Evolutionary conservation across 2,888 invertebrate species (phyloP).

Genomic region (Drosophila acutilabella): DNA sequence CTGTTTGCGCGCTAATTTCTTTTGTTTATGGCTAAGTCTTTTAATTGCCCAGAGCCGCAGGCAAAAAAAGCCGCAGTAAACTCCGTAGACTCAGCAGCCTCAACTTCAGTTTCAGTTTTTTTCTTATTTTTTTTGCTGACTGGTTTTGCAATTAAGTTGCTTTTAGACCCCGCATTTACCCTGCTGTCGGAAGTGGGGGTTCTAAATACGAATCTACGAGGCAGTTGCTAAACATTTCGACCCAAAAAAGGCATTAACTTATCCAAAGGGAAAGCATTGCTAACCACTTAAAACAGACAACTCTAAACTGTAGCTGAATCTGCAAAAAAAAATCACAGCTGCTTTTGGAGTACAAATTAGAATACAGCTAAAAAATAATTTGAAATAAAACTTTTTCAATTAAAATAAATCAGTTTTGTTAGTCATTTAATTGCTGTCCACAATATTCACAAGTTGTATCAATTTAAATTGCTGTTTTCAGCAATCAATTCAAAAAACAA

Average conservation of each 20-base stretch:
- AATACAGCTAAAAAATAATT: too few relatives aligned
- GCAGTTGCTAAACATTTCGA: constrained; percentile 68
- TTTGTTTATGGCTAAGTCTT: constrained; percentile 53
- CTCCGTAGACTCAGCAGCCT: neutral
- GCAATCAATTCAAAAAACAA: neutral
- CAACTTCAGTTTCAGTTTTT: constrained; percentile 31
- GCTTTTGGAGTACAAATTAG: neutral
- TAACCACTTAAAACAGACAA: neutral
- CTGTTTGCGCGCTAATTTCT: constrained; percentile 62
- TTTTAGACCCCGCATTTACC: constrained; percentile 14
- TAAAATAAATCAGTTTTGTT: too few relatives aligned
- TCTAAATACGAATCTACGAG: constrained; percentile 47
- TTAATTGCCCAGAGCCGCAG: constrained; percentile 56
- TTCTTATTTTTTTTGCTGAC: constrained; percentile 43
- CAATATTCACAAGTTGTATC: too few relatives aligned
- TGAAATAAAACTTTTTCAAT: too few relatives aligned
- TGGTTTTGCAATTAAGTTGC: constrained; percentile 64
- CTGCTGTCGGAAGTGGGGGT: constrained; percentile 55
- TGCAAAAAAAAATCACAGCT: constrained; percentile 2
- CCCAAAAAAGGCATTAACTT: constrained; percentile 59
- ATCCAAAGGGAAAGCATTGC: constrained; percentile 54
- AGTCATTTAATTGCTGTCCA: too few relatives aligned
- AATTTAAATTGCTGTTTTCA: neutral
- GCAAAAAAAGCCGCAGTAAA: constrained; percentile 12
- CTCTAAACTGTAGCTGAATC: constrained; percentile 1